Evolutionary conservation across 2,113 vertebrate species (phyloP).

Genomic region (Microtus pennsylvanicus): DNA sequence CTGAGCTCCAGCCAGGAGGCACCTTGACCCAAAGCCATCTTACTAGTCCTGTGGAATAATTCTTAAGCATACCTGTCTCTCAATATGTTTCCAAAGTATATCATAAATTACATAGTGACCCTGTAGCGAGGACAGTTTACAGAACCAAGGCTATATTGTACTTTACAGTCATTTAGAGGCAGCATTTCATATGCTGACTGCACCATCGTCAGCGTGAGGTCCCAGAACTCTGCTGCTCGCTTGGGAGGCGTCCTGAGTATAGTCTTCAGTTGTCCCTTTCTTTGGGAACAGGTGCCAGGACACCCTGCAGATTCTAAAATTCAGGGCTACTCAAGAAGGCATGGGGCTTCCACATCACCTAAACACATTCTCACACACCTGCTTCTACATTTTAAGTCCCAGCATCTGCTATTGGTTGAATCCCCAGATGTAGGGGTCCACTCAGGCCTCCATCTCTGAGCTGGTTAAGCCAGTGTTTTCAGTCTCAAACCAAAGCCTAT

Average conservation of each 20-base stretch:
- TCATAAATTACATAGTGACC: neutral
- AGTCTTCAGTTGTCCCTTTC: neutral
- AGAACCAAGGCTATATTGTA: neutral
- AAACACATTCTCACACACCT: too few species aligned
- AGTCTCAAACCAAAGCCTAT: neutral
- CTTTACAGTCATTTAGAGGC: conserved; percentile 6
- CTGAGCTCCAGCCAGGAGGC: neutral
- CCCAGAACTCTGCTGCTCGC: neutral
- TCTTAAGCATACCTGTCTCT: neutral
- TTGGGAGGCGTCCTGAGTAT: neutral
- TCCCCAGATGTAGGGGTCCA: neutral
- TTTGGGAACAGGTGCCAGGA: neutral
- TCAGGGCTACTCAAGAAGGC: neutral
- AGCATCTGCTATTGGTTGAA: neutral
- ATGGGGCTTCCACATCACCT: neutral
- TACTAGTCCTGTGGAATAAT: neutral
- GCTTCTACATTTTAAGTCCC: neutral
- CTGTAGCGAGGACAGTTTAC: neutral
- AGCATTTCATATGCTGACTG: neutral
- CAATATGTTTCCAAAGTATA: neutral
- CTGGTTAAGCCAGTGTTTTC: neutral
- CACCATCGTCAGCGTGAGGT: neutral
- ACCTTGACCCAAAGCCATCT: neutral
- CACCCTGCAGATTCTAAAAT: neutral
- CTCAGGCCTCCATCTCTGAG: neutral